A percentile compares a stretch with the other conserved stretches of the same genome.
Conservation (phyloP, 2,797 vertebrate genomes). For the Pangasius mekongensis region DNA sequence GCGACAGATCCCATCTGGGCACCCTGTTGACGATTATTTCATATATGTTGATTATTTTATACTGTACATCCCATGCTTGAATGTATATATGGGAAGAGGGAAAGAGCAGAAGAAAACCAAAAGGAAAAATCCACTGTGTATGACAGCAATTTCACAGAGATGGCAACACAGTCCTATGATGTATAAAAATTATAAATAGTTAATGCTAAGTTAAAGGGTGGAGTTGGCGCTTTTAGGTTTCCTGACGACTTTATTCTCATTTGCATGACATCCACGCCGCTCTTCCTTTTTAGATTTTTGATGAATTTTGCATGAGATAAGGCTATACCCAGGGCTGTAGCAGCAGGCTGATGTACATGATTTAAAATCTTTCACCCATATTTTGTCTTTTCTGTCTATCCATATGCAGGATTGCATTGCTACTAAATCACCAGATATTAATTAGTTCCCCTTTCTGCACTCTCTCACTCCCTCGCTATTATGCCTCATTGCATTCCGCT, state of each 20-base stretch:
- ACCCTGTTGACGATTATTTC: neutral
- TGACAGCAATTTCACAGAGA: conserved; percentile 7
- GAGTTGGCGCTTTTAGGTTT: neutral
- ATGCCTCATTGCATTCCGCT: conserved; percentile 28
- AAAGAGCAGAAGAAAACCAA: neutral
- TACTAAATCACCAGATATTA: conserved; percentile 46
- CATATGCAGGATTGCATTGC: conserved; percentile 27
- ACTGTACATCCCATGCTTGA: neutral
- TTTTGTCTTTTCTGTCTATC: conserved; percentile 34
- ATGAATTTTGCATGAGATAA: neutral
- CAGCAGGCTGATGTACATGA: neutral
- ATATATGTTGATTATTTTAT: neutral
- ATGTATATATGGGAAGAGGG: neutral
- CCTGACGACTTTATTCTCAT: neutral
- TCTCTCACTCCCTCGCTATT: conserved; percentile 20
- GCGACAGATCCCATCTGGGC: neutral
- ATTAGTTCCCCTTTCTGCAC: conserved; percentile 31
- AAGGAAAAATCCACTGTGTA: neutral
- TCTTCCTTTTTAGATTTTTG: neutral
- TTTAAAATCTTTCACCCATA: neutral
- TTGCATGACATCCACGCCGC: neutral
- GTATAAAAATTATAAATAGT: neutral
- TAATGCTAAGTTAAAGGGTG: neutral
- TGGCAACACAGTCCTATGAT: neutral
- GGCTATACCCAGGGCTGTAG: neutral